A percentile compares a stretch with the other conserved stretches of the same genome.
Evolutionary conservation across 2,888 invertebrate genomes (phyloP).

Genomic region (Malacosoma neustria): DNA sequence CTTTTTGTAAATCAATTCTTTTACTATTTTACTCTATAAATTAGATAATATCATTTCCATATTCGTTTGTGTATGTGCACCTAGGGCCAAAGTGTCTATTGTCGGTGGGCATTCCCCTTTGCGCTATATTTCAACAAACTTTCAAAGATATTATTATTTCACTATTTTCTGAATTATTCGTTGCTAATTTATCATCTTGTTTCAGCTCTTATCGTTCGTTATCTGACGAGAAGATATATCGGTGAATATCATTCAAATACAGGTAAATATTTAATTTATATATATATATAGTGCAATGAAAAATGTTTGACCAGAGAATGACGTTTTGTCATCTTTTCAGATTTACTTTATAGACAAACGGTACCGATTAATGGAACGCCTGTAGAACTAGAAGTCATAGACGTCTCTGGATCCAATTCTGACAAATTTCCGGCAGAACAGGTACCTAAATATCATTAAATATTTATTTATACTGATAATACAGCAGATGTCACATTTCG

Average conservation of each 20-base stretch:
- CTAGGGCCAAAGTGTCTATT: too few species aligned
- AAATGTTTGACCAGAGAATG: background rate
- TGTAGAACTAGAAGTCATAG: constrained; percentile 85
- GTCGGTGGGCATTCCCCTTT: too few species aligned
- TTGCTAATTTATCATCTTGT: constrained; percentile 23
- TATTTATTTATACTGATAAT: too few species aligned
- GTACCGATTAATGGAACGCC: constrained; percentile 82
- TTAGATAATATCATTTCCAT: too few species aligned
- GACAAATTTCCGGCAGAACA: constrained; percentile 77
- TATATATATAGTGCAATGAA: background rate
- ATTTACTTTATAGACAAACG: constrained; percentile 84
- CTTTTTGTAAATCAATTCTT: too few species aligned
- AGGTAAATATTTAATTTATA: constrained; percentile 57
- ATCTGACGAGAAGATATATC: constrained; percentile 84
- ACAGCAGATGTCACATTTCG: too few species aligned
- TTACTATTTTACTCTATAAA: too few species aligned
- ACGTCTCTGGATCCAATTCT: constrained; percentile 82
- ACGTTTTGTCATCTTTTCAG: constrained; percentile 57
- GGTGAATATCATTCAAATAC: constrained; percentile 89
- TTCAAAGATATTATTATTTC: background rate
- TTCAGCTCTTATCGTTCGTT: constrained; percentile 84
- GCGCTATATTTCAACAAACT: background rate
- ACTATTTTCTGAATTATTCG: background rate
- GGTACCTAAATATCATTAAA: constrained; percentile 54
- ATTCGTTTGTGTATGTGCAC: too few species aligned